Evolutionary conservation across 2,888 invertebrate genomes (phyloP).

Genomic region (Brachyopa scutellaris): DNA sequence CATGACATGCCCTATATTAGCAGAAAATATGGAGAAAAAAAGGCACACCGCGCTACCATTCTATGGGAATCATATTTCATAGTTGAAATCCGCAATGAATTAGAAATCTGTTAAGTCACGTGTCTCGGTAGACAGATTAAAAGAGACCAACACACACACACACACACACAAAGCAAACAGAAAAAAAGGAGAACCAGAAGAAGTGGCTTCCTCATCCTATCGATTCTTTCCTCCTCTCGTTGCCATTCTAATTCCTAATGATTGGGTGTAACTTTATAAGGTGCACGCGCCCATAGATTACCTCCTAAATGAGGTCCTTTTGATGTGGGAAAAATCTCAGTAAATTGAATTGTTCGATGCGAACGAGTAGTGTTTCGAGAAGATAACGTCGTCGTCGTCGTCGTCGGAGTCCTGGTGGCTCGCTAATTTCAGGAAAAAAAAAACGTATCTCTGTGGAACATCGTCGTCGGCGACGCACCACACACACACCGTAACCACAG

Average conservation of each 20-base stretch:
- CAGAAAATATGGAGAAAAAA: constrained; percentile 1
- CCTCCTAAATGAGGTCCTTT: constrained; percentile 70
- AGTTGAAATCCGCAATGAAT: constrained; percentile 70
- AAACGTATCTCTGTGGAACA: constrained; percentile 40
- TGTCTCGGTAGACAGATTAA: constrained; percentile 72
- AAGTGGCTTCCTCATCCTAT: constrained; percentile 58
- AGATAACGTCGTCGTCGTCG: constrained; percentile 68
- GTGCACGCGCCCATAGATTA: constrained; percentile 80
- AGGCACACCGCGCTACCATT: constrained; percentile 16
- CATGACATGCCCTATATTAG: constrained; percentile 32
- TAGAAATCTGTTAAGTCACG: constrained; percentile 73
- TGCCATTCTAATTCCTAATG: constrained; percentile 71
- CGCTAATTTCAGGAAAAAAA: constrained; percentile 50
- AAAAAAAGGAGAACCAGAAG: constrained; percentile 15
- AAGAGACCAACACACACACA: constrained; percentile 61
- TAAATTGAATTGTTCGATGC: constrained; percentile 67
- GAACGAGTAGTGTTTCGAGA: constrained; percentile 50
- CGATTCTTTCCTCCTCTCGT: constrained; percentile 19
- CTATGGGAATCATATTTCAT: constrained; percentile 70
- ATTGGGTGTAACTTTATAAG: constrained; percentile 81
- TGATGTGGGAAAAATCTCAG: constrained; percentile 70
- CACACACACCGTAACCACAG: constrained; percentile 39
- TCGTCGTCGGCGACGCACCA: constrained; percentile 14
- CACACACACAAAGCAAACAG: no score
- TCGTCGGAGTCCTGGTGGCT: constrained; percentile 48